Percentiles rank a stretch among this genome's conserved stretches.
phyloP scores from a whole-genome alignment of 1,140 invertebrate species.

The Monomorium pharaonis region DNA sequence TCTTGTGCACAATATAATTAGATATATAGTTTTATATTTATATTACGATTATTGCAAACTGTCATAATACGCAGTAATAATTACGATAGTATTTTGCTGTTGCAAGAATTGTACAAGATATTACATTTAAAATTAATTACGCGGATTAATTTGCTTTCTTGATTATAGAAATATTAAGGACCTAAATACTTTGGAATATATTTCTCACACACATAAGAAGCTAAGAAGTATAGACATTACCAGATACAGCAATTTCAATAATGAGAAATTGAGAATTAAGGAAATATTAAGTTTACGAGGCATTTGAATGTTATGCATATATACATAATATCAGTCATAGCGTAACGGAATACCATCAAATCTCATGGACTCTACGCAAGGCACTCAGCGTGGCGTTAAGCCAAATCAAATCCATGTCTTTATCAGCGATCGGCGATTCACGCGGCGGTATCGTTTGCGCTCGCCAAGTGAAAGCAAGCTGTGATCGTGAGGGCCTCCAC shows the following conservation, averaged over 20 bases:
- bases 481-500: conserved; percentile 71
- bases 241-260: neutral
- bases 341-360: neutral
- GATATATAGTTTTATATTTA: conserved; percentile 1
- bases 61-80: neutral
- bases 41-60: neutral
- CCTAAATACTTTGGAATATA: neutral
- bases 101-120: neutral
- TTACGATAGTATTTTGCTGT: neutral
- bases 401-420: conserved; percentile 40
- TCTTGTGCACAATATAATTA: neutral
- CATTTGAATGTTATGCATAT: neutral
- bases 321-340: neutral
- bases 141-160: neutral
- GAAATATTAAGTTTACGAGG: neutral
- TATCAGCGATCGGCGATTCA: conserved; percentile 34
- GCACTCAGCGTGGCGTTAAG: neutral
- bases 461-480: conserved; percentile 81
- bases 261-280: neutral
- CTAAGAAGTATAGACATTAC: neutral
- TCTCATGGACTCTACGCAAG: neutral
- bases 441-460: conserved; percentile 56
- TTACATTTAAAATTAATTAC: neutral
- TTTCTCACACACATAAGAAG: neutral
- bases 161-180: neutral